Evolutionary conservation across 2,888 invertebrate species (phyloP).

Genomic region (Protodeltote pygarga): DNA sequence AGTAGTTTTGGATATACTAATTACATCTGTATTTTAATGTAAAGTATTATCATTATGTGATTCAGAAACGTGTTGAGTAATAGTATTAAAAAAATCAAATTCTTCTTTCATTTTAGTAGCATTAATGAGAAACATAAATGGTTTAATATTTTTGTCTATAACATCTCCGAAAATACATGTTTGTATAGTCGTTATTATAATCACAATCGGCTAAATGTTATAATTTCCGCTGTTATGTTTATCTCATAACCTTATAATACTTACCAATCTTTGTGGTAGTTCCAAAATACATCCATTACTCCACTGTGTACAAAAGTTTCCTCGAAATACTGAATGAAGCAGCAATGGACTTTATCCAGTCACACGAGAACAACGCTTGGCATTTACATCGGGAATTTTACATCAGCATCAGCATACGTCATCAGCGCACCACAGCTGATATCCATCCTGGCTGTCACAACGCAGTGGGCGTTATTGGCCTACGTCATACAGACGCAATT

Average conservation of each 20-base stretch:
- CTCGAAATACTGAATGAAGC: background rate
- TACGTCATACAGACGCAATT: conserved; percentile 12
- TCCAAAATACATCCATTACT: background rate
- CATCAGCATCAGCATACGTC: conserved; percentile 10
- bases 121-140: no score
- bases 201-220: no score
- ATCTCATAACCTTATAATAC: no score
- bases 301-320: background rate
- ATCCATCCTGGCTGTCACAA: conserved; percentile 11
- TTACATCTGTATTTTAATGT: conserved; percentile 14
- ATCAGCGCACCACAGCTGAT: conserved; percentile 19
- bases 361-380: no score
- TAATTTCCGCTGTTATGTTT: no score
- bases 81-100: conserved; percentile 7
- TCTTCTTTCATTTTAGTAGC: background rate
- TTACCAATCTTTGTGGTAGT: no score
- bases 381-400: conserved; percentile 1
- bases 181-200: no score
- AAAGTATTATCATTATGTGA: conserved; percentile 4
- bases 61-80: conserved; percentile 4
- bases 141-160: no score
- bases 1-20: conserved; percentile 31
- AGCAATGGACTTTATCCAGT: conserved; percentile 4
- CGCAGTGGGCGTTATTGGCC: conserved; percentile 15
- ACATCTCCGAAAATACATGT: no score